Evolutionary conservation across 1,140 invertebrate genomes (phyloP).

Genomic region (Brachionus rotundiformis): DNA sequence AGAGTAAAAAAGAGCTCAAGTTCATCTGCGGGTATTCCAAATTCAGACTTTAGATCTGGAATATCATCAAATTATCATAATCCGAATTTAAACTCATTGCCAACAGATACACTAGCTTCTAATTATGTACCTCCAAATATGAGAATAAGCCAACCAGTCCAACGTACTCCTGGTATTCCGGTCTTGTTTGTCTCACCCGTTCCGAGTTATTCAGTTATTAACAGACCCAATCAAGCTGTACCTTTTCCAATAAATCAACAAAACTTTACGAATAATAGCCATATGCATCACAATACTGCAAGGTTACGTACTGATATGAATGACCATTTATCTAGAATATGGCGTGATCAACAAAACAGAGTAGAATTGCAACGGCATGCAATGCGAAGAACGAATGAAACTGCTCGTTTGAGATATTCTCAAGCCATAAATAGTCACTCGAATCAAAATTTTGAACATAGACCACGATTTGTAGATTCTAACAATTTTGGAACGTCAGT

Average conservation of each 20-base stretch:
- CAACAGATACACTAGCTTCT: background rate
- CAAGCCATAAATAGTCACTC: background rate
- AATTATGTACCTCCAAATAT: background rate
- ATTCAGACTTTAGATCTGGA: background rate
- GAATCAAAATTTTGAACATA: background rate
- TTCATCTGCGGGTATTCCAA: background rate
- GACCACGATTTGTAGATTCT: background rate
- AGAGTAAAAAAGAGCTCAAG: background rate
- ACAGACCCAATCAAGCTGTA: background rate
- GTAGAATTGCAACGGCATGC: constrained; percentile 12
- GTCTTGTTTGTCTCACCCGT: background rate
- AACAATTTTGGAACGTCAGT: background rate
- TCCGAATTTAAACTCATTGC: background rate
- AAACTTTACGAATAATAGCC: background rate
- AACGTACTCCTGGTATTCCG: background rate
- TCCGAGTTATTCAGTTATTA: background rate
- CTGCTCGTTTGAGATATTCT: background rate
- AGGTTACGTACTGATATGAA: background rate
- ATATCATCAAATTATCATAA: background rate
- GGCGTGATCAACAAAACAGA: constrained; percentile 36
- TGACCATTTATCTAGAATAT: constrained; percentile 2
- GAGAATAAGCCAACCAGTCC: background rate
- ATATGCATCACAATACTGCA: background rate
- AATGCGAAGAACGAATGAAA: background rate
- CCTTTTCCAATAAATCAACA: background rate